These are phyloP conservation scores for Cryptoblepharus egeriae DNA, from an alignment of 2,797 vertebrate genomes.

Conservation along the genomic window DNA sequence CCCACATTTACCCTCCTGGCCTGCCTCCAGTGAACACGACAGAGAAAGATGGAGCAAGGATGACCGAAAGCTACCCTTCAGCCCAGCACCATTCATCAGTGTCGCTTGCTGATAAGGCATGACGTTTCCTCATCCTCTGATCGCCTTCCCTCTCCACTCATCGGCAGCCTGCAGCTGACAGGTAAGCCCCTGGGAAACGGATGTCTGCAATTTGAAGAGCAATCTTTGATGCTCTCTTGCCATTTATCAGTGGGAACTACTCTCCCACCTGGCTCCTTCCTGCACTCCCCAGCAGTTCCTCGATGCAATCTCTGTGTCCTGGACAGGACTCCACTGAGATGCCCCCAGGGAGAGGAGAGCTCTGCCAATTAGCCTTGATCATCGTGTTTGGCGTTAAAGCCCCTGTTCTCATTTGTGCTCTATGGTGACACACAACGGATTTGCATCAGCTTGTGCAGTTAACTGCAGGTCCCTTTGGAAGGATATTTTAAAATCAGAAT, in stretches of 20 bases:
- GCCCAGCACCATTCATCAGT: not conserved
- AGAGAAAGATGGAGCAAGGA: not conserved
- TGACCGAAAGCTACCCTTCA: not conserved
- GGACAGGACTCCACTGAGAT: not conserved
- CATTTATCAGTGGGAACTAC: slow-evolving; percentile 7
- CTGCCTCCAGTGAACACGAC: not conserved
- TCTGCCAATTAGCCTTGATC: not conserved
- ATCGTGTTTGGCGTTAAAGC: not conserved
- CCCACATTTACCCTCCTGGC: not conserved
- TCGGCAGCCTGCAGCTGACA: slow-evolving; percentile 3
- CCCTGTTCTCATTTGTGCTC: not conserved
- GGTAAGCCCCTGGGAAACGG: slow-evolving; percentile 1
- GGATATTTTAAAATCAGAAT: not conserved
- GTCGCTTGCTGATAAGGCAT: not conserved
- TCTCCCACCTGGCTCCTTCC: not conserved
- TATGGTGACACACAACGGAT: not conserved
- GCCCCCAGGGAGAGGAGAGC: not conserved
- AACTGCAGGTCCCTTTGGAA: not conserved
- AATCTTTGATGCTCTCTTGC: not conserved
- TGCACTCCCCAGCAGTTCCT: no score
- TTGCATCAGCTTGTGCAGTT: not conserved
- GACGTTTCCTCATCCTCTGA: not conserved
- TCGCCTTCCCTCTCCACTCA: not conserved
- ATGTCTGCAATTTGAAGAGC: slow-evolving; percentile 25
- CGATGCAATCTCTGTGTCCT: not conserved